Conservation (phyloP, 2,113 vertebrate genomes). For the Zapus hudsonius region DNA sequence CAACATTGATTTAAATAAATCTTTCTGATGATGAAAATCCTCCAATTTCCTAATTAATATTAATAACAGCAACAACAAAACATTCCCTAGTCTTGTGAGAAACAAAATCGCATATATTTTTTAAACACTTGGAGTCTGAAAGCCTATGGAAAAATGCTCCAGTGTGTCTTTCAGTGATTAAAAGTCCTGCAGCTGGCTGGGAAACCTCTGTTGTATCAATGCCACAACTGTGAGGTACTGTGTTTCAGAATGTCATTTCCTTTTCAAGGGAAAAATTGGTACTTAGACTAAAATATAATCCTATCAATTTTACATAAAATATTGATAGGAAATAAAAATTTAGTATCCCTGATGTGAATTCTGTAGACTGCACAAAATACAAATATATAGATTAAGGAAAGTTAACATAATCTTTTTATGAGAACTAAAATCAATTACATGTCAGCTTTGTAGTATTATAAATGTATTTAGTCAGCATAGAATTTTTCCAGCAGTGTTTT, state of each 20-base stretch:
- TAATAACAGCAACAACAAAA: neutral
- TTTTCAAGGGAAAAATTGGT: conserved; percentile 79
- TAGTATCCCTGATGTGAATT: conserved; percentile 85
- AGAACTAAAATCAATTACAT: conserved; percentile 89
- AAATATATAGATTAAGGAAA: conserved; percentile 90
- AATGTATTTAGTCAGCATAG: conserved; percentile 90
- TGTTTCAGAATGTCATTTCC: conserved; percentile 74
- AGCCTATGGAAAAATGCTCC: neutral
- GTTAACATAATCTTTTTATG: conserved; percentile 90
- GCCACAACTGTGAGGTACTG: conserved; percentile 49
- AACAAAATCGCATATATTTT: conserved; percentile 16
- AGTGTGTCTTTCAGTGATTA: conserved; percentile 44
- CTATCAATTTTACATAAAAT: conserved; percentile 87
- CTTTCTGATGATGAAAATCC: conserved; percentile 6
- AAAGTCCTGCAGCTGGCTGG: conserved; percentile 24
- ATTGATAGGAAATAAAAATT: conserved; percentile 88
- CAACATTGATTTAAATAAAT: neutral
- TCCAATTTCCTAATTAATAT: neutral
- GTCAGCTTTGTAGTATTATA: conserved; percentile 90
- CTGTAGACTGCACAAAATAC: conserved; percentile 83
- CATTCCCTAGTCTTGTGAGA: neutral
- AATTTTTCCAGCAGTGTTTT: conserved; percentile 85
- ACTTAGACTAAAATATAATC: conserved; percentile 85
- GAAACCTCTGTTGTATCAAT: conserved; percentile 14
- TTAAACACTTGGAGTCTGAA: conserved; percentile 8